A percentile compares a stretch with the other conserved stretches of the same genome.
Conservation (phyloP, 2,888 invertebrate species). For the Arge pagana region DNA sequence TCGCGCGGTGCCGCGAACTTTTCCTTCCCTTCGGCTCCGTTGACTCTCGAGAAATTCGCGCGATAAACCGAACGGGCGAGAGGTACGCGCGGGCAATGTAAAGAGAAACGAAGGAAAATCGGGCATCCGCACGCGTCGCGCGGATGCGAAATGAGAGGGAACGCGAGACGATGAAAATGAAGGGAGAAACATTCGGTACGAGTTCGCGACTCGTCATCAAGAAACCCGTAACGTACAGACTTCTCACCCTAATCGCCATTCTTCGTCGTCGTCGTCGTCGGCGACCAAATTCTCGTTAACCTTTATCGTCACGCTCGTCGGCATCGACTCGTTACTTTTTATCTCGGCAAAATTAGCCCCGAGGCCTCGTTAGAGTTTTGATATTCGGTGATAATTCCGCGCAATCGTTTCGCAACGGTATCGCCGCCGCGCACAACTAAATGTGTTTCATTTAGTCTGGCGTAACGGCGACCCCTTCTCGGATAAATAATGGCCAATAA, state of each 20-base stretch:
- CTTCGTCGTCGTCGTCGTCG: no score
- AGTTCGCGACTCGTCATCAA: no score
- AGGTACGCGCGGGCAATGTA: neutral
- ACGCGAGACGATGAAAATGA: no score
- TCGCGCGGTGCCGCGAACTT: conserved; percentile 2
- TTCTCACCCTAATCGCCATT: no score
- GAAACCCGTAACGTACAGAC: no score
- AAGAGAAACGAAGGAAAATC: neutral
- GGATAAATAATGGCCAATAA: conserved; percentile 45
- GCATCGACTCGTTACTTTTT: no score
- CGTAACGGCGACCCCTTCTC: conserved; percentile 31
- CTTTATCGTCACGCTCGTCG: no score
- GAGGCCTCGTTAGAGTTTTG: conserved; percentile 7
- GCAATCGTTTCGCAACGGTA: conserved; percentile 5
- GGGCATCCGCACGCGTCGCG: no score
- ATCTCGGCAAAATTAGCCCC: conserved; percentile 12
- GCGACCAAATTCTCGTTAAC: no score
- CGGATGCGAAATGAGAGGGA: no score
- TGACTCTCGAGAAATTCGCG: neutral
- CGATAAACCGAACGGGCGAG: neutral
- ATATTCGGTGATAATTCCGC: conserved; percentile 13
- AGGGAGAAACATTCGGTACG: no score
- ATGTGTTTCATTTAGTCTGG: conserved; percentile 42
- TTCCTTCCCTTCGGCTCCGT: no score
- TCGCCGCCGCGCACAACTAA: conserved; percentile 31